These are phyloP conservation scores for Agriopis leucophaearia DNA, from an alignment of 2,888 invertebrate genomes.

Conservation along the genomic window DNA sequence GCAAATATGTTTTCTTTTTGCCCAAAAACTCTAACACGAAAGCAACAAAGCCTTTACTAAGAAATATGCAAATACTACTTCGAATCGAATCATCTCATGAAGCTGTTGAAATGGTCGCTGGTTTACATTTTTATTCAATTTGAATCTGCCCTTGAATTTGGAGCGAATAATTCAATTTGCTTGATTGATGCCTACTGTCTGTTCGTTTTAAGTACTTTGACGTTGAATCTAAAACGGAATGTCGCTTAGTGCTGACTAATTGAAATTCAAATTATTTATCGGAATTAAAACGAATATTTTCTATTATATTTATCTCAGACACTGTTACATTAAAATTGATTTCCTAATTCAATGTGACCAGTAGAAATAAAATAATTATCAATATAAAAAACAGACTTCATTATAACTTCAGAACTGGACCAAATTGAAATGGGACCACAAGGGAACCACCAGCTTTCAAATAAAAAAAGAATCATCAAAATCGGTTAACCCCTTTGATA, in stretches of 20 bases:
- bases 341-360: too few relatives aligned
- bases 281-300: too few relatives aligned
- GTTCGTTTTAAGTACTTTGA: not conserved
- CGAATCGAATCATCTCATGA: slow-evolving; percentile 8
- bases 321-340: too few relatives aligned
- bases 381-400: too few relatives aligned
- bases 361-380: too few relatives aligned
- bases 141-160: slow-evolving; percentile 16
- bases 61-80: slow-evolving; percentile 4
- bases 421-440: too few relatives aligned
- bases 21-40: not conserved
- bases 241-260: not conserved
- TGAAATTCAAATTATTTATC: not conserved
- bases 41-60: not conserved
- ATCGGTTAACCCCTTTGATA: too few relatives aligned
- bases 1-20: too few relatives aligned
- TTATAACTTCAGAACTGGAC: too few relatives aligned
- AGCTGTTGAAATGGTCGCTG: not conserved
- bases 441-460: too few relatives aligned
- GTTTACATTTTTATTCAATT: slow-evolving; percentile 20
- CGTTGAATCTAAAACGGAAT: not conserved
- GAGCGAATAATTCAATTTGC: slow-evolving; percentile 14
- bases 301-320: too few relatives aligned
- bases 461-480: too few relatives aligned
- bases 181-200: slow-evolving; percentile 6